Base-by-base conservation (phyloP, 2,888 invertebrate species). In the Conops quadrifasciatus region DNA sequence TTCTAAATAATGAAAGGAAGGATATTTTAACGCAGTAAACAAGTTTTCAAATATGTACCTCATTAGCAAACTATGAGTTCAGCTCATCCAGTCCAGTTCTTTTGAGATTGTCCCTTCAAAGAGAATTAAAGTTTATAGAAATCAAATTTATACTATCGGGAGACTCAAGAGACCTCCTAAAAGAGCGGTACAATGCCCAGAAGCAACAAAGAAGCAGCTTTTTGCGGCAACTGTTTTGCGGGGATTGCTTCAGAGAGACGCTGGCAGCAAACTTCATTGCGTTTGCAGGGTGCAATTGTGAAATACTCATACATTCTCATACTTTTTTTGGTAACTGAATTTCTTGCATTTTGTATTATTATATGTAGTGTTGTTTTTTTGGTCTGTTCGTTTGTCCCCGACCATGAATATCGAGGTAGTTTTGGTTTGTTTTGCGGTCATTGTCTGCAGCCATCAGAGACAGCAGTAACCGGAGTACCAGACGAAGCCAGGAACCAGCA, bases 401-500 rank as follows among this genome's bases (percentile, higher is more conserved):
- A 19, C 36, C 15, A 66, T 67, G 67, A 58, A 67, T 67, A 19
- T 51, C 66, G 51, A 66, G 56, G 56, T 58, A 43, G 67, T 58
- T 67, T 67, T 56, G 56, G 67, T 67, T 30, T 58, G n/a, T 21
- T 67, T 58, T 67, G 67, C 58, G 67, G 67, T 67, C 67, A 67
- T 58, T 67, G 65, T 51, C 58, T 28, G 43, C 24, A 51, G 66
- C 26, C n/a, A 45, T 21, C 5, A n/a, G 2, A 66, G 13, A 26
- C 64, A 62, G 11, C 43, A 36, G 4, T 45, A 43, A 2, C n/a
- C 7, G 4, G n/a, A 15, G 24, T 64, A 24, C 64, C 51, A 43
- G 36, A 4, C 62, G 62, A 19, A 43, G 43, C n/a, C 43, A 36
- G 19, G 24, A 53, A 21, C 53, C 53, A 21, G 19, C 24, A 19